Evolutionary conservation across 2,113 vertebrate species (phyloP).

Genomic region (Phaethornis superciliosus): DNA sequence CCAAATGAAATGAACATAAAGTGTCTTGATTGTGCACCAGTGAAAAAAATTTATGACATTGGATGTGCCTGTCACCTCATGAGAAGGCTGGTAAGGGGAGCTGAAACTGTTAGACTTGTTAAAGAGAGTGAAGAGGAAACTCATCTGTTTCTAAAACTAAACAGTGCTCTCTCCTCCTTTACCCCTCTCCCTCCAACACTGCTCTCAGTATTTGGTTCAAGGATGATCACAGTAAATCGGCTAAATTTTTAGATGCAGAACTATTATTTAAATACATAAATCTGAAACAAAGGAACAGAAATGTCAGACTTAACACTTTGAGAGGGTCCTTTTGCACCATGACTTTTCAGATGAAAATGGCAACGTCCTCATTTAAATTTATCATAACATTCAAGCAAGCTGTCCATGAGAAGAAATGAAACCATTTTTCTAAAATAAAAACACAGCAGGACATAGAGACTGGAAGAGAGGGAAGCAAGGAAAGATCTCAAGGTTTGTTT

Average conservation of each 20-base stretch:
- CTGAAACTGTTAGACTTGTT: not conserved
- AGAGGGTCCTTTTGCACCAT: not conserved
- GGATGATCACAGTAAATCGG: not conserved
- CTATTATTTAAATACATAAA: not conserved
- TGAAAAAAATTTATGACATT: not conserved
- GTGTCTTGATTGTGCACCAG: not conserved
- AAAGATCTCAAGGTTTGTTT: slow-evolving; percentile 67
- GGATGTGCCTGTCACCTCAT: not conserved
- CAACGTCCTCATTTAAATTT: slow-evolving; percentile 51
- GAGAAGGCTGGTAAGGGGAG: not conserved
- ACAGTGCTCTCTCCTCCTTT: not conserved
- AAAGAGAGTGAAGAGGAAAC: not conserved
- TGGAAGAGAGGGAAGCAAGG: slow-evolving; percentile 54
- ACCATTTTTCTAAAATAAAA: slow-evolving; percentile 74
- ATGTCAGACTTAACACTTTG: not conserved
- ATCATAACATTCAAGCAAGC: slow-evolving; percentile 54
- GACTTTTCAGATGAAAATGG: not conserved
- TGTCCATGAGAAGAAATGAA: slow-evolving; percentile 53
- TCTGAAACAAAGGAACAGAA: slow-evolving; percentile 3
- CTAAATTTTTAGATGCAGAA: not conserved
- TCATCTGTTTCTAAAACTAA: not conserved
- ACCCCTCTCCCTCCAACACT: not conserved
- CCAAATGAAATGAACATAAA: not conserved
- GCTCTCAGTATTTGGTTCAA: not conserved
- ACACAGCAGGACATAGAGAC: slow-evolving; percentile 63